Evolutionary conservation across 1,140 invertebrate species (phyloP).

Genomic region (Euwallacea similis): DNA sequence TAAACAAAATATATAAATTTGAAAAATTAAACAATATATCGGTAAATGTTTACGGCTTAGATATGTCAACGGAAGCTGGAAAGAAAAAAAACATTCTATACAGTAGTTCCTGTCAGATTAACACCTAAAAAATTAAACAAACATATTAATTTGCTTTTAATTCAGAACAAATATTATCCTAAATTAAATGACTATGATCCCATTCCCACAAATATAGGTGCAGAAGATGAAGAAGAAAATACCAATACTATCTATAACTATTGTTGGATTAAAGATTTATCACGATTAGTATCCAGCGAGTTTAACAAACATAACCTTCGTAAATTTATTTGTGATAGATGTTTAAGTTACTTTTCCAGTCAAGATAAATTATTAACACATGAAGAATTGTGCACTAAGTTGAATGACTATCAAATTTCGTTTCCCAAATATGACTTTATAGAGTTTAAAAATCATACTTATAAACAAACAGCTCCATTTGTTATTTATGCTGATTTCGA

Average conservation of each 20-base stretch:
- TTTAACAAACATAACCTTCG: constrained; percentile 40
- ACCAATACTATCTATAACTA: constrained; percentile 42
- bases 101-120: constrained; percentile 24
- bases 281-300: constrained; percentile 40
- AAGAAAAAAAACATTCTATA: constrained; percentile 17
- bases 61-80: background rate
- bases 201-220: constrained; percentile 3
- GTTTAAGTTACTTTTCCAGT: constrained; percentile 46
- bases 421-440: constrained; percentile 35
- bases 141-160: constrained; percentile 45
- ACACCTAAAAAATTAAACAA: constrained; percentile 32
- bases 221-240: constrained; percentile 5
- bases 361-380: constrained; percentile 41
- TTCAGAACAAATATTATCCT: constrained; percentile 41
- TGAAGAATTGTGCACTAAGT: constrained; percentile 32
- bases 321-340: constrained; percentile 48
- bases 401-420: constrained; percentile 21
- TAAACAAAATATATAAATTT: too few species aligned
- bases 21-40: too few species aligned
- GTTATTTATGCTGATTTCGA: constrained; percentile 52
- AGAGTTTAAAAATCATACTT: constrained; percentile 44
- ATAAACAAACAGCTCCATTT: constrained; percentile 46
- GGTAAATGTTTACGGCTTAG: too few species aligned
- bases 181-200: constrained; percentile 29
- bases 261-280: constrained; percentile 39